Base-by-base conservation (phyloP, 2,888 invertebrate species). In the Rotaria magnacalcarata region DNA sequence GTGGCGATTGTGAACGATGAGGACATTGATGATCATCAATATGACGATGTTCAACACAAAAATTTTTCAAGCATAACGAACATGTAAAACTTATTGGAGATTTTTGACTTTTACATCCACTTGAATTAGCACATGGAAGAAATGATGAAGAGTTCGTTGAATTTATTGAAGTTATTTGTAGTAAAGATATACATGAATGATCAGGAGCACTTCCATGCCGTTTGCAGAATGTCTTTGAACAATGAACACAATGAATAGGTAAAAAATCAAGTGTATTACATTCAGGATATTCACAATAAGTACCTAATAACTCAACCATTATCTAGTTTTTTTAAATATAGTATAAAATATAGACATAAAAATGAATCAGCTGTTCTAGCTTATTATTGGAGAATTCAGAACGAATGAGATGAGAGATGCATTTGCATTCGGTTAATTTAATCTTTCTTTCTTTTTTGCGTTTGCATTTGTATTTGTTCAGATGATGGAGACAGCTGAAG, bases 201-300 rank as follows among this genome's bases (percentile, higher is more conserved):
- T 67, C 84, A 11, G 41, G 47, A 27, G 84, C 84, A 50, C 84
- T 43, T n/a, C 58, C 84, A 52, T 86, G 86, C n/a, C 67, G 67
- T 60, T 86, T 86, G 41, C 86, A 86, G 54, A 52, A 86, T 67
- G 67, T 84, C 52, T 52, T 34, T n/a, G 50, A 34, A 50, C 86
- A 86, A 21, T 84, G 84, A n/a, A 47, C 19, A 67, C 86, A 86
- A 41, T 84, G 47, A 34, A 86, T 24, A 24, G 86, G 86, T 21
- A 86, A 60, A 86, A 86, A 86, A 67, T 86, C 86, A 27, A 86
- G 84, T 50, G 54, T 41, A 67, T 86, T 86, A 74, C 86, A 86
- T 41, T 34, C 19, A 50, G 60, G 60, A 84, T 84, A 86, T 24
- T 84, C 60, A 56, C 86, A 86, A 67, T 86, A 84, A 52, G 60